Evolutionary conservation across 2,113 vertebrate genomes (phyloP), one percentile per base, ranked within the genome.

Genomic region (Argyrosomus japonicus): DNA sequence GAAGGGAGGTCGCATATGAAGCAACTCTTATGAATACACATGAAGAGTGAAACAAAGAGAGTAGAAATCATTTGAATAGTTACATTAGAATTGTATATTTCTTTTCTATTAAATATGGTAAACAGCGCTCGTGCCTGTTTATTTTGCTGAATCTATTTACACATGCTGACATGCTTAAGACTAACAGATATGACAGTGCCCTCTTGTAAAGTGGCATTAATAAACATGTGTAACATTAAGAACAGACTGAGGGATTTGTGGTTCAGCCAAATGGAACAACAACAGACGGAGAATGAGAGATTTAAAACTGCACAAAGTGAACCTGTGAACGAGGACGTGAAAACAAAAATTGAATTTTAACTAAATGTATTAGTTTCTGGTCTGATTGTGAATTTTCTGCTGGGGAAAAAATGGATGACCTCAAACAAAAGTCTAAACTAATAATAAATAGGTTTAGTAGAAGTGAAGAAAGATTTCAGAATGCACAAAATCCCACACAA

Each of bases 51-150:
- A 83, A 93, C 92, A 91, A 94, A 92, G 85, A 93, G 95, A 88
- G 96, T 95, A 89, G 93, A 94, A 95, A 93, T 91, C 93, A 97
- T 98, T 95, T 94, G 93, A 96, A 97, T 96, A 96, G 96, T 89
- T 84, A 82, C 93, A 97, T 97, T 95, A 96, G 93, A 97, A 96
- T 96, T 94, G 95, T 96, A 93, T 95, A 96, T 95, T 91, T 95
- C 14, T 29, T 70, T 96, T 81, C 85, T 95, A 97, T 98, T 97
- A 97, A 96, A 96, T 97, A 98, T 98, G 97, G 90, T 97, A 98
- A 98, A 92, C 89, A 96, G 94, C 83, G 90, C 89, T 90, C 88
- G 92, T 95, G 96, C 92, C 54, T 88, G 95, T 95, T 97, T 96
- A 96, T 97, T 97, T 97, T 96, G 32, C 96, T 95, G 86, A 95